Percentiles rank a stretch among this genome's conserved stretches.
These are phyloP conservation scores for Pheosia gnoma DNA, from an alignment of 2,888 invertebrate genomes.

Conservation along the genomic window DNA sequence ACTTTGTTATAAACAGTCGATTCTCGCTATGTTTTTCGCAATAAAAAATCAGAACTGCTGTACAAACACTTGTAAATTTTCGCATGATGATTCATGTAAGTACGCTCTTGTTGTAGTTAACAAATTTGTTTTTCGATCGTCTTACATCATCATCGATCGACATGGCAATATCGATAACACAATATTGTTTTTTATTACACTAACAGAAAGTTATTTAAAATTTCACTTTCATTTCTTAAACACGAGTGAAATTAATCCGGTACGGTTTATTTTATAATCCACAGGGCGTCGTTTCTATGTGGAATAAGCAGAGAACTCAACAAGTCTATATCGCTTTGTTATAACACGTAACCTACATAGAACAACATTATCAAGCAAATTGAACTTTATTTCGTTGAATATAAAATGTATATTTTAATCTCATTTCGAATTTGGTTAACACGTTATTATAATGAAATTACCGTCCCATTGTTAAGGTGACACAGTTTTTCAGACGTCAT, in stretches of 20 bases:
- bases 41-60: slow-evolving; percentile 25
- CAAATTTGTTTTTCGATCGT: slow-evolving; percentile 25
- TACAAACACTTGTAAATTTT: slow-evolving; percentile 33
- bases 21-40: slow-evolving; percentile 21
- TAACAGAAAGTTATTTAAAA: too few relatives aligned
- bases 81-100: slow-evolving; percentile 42
- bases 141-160: slow-evolving; percentile 41
- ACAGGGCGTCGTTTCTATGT: not conserved
- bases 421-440: slow-evolving; percentile 6
- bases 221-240: too few relatives aligned
- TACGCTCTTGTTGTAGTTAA: slow-evolving; percentile 30
- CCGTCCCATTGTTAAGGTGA: slow-evolving; percentile 29
- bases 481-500: slow-evolving; percentile 35
- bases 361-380: not conserved
- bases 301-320: too few relatives aligned
- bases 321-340: too few relatives aligned
- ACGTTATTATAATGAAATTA: slow-evolving; percentile 23
- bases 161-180: slow-evolving; percentile 22
- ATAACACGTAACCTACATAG: too few relatives aligned
- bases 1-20: not conserved
- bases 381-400: not conserved
- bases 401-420: slow-evolving; percentile 12
- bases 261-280: not conserved
- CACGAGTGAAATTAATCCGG: not conserved
- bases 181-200: slow-evolving; percentile 9